Conservation (phyloP, 2,113 vertebrate genomes). For the Bambusicola thoracicus region DNA sequence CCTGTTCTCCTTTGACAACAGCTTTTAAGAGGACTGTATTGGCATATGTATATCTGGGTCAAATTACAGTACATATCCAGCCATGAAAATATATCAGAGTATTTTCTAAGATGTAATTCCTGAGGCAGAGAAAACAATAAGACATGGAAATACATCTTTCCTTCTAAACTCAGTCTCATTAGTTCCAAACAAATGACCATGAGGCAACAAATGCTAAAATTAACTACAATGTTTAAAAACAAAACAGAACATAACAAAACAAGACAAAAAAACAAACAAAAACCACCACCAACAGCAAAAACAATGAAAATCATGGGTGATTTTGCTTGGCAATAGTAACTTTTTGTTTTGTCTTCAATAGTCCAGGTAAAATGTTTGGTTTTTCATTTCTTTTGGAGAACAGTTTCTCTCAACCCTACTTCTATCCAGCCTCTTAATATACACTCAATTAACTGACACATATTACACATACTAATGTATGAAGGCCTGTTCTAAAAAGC, state of each 20-base stretch:
- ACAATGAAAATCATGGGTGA: not conserved
- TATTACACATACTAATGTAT: not conserved
- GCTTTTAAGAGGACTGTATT: not conserved
- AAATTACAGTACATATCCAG: not conserved
- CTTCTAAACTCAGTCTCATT: not conserved
- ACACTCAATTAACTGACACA: not conserved
- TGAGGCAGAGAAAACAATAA: not conserved
- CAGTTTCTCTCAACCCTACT: not conserved
- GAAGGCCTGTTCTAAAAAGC: not conserved
- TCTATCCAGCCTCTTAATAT: not conserved
- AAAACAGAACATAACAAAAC: not conserved
- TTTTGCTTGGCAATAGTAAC: not conserved
- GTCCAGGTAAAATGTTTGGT: rapidly evolving
- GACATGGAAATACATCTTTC: not conserved
- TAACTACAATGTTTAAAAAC: not conserved
- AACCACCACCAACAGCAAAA: too few species aligned
- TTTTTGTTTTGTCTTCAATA: not conserved
- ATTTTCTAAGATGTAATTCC: not conserved
- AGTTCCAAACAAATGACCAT: not conserved
- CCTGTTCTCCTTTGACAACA: not conserved
- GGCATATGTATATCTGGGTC: not conserved
- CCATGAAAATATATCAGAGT: not conserved
- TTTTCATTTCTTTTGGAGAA: not conserved
- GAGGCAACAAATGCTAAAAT: not conserved
- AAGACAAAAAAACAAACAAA: too few species aligned